Evolutionary conservation across 2,113 vertebrate species (phyloP), one percentile per base, ranked within the genome.

Genomic region (Clarias gariepinus): DNA sequence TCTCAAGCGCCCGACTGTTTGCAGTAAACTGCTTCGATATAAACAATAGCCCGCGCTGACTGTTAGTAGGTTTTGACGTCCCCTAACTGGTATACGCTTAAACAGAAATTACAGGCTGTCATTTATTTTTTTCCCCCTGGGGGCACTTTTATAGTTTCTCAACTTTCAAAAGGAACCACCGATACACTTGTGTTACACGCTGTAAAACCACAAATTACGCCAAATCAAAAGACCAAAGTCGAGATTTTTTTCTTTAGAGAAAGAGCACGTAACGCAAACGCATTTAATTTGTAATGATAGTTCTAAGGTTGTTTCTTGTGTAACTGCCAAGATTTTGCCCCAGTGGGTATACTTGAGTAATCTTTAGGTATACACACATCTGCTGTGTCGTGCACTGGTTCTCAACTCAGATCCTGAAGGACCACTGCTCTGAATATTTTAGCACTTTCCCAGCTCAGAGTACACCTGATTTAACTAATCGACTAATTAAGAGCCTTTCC

Each of bases 161-260:
- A 33, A 55, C 68, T 83, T 87, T 83, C 69, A 83, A 83, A 87
- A 82, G 57, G 41, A 77, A 77, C 41, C 47, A 83, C 25, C 53
- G 47, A 87, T 76, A 71, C 58, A 41, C 78, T 82, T 76, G 60
- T 83, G 86, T 82, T 76, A 76, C 80, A 76, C 69, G 57, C 41
- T 30, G 71, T 68, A 68, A 83, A 83, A 78, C 71, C 81, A 83
- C 85, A 82, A 76, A 77, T 18, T 33, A 81, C 25, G 10, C 66
- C 66, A 61, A 53, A 30, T 36, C 53, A 7, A 60, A 57, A 47
- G 78, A 61, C 58, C 60, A 68, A 61, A 25, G 33, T 30, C 12
- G 36, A 36, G 33, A 36, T 52, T n/a, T 73, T 82, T 25, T 55
- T 25, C 16, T 73, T 82, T 18, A 71, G 66, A 73, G 81, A 74